A percentile compares a stretch with the other conserved stretches of the same genome.
phyloP scores from a whole-genome alignment of 2,888 invertebrate species.

The Chloroclysta siterata region DNA sequence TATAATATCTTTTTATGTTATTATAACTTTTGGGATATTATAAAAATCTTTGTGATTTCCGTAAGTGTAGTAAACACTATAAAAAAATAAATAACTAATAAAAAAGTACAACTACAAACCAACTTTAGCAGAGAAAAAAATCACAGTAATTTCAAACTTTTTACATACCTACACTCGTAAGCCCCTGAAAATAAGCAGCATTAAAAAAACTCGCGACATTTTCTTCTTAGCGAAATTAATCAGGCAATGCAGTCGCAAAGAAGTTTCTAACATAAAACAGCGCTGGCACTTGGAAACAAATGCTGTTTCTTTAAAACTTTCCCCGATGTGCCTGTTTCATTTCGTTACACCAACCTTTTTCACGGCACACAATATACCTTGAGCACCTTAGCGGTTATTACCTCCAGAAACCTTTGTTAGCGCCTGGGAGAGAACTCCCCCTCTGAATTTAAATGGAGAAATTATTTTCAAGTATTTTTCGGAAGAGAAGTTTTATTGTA shows the following conservation, averaged over 20 bases:
- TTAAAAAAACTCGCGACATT: conserved; percentile 25
- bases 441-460: conserved; percentile 83
- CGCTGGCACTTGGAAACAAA: conserved; percentile 55
- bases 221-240: conserved; percentile 43
- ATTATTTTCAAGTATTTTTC: conserved; percentile 85
- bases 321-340: conserved; percentile 59
- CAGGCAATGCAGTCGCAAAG: conserved; percentile 40
- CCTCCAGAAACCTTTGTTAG: conserved; percentile 76
- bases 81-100: no score
- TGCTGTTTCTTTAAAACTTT: conserved; percentile 60
- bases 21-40: no score
- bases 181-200: conserved; percentile 3
- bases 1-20: no score
- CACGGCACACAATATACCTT: conserved; percentile 63
- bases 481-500: conserved; percentile 83
- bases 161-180: not conserved
- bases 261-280: conserved; percentile 44
- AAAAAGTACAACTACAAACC: no score
- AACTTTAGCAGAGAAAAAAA: no score
- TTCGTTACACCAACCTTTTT: conserved; percentile 66
- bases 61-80: no score
- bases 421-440: conserved; percentile 63
- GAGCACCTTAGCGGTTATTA: conserved; percentile 72
- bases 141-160: not conserved
- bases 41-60: no score